These are phyloP conservation scores for Romanogobio albipinnatus DNA, from an alignment of 2,113 vertebrate genomes.

Conservation along the genomic window DNA sequence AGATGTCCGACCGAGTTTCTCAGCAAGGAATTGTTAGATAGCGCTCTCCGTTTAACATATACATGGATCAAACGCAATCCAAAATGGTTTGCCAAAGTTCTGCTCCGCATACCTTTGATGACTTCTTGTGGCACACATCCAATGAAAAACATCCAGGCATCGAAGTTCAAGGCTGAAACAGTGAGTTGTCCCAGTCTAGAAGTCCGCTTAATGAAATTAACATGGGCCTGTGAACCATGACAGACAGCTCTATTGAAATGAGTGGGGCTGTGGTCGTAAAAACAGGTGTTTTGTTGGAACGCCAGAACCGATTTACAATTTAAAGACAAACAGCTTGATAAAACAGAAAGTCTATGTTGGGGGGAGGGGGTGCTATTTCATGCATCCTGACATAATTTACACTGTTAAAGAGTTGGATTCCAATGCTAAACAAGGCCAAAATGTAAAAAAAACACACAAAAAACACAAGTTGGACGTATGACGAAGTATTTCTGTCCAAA, in stretches of 20 bases:
- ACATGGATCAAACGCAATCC: constrained; percentile 57
- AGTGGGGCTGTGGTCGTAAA: constrained; percentile 9
- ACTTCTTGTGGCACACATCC: constrained; percentile 1
- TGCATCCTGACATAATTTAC: no score
- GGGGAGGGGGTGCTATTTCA: no score
- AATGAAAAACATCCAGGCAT: constrained; percentile 19
- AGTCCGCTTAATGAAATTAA: constrained; percentile 45
- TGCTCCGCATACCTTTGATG: constrained; percentile 51
- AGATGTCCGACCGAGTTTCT: constrained; percentile 62
- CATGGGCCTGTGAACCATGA: constrained; percentile 36
- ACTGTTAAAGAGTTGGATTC: no score
- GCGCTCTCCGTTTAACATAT: constrained; percentile 53
- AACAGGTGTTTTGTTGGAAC: background rate
- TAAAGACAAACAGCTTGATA: constrained; percentile 19
- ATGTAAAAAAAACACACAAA: no score
- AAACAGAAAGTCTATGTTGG: background rate
- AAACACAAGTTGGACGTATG: no score
- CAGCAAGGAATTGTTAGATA: constrained; percentile 58
- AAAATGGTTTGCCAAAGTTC: constrained; percentile 35
- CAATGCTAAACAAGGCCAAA: no score
- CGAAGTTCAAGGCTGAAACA: constrained; percentile 15
- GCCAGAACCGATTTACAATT: constrained; percentile 25
- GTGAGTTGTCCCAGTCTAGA: constrained; percentile 16
- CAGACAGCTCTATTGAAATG: constrained; percentile 33
- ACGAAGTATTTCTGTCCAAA: no score